Conservation (phyloP, 2,888 invertebrate genomes). For the Troides oblongomaculatus region DNA sequence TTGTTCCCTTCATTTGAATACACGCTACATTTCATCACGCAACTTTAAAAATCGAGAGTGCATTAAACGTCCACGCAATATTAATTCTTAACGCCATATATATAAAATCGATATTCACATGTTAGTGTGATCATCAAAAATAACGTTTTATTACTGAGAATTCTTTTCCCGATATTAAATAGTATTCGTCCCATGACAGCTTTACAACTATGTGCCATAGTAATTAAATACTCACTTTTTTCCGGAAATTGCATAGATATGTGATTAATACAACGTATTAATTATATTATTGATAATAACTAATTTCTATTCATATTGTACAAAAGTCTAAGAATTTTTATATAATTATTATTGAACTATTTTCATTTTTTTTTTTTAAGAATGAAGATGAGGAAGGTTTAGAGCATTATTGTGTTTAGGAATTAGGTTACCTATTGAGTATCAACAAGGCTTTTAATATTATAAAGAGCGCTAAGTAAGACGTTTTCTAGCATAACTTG, state of each 20-base stretch:
- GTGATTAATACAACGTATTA: background rate
- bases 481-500: no score
- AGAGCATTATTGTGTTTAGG: no score
- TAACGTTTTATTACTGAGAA: conserved; percentile 27
- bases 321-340: no score
- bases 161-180: conserved; percentile 36
- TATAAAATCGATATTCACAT: conserved; percentile 19
- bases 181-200: conserved; percentile 13
- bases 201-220: background rate
- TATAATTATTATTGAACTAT: no score
- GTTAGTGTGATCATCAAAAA: conserved; percentile 22
- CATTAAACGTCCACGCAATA: conserved; percentile 20
- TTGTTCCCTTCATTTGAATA: conserved; percentile 34
- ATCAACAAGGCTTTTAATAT: no score
- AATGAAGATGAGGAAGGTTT: no score
- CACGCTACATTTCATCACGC: conserved; percentile 39
- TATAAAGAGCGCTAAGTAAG: no score
- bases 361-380: no score
- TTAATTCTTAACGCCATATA: conserved; percentile 5
- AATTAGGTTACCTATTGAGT: no score
- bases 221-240: background rate
- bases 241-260: background rate
- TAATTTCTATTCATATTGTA: no score
- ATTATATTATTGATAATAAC: background rate
- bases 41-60: conserved; percentile 31